Evolutionary conservation across 2,888 invertebrate species (phyloP).

Genomic region (Subacronicta megacephala): DNA sequence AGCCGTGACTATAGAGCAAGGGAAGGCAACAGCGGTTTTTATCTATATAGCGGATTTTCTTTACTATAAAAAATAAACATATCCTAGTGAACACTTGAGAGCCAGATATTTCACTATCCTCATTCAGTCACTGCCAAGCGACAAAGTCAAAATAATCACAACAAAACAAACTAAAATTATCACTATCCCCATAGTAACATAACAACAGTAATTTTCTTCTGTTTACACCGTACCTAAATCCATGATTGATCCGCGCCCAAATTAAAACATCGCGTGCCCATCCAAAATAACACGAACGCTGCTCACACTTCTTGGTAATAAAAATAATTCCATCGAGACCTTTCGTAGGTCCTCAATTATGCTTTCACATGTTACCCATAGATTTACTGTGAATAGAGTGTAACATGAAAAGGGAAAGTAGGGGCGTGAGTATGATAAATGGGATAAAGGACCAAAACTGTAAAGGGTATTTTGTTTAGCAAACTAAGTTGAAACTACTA

Average conservation of each 20-base stretch:
- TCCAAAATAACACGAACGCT: slow-evolving; percentile 42
- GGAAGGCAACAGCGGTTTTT: too few species aligned
- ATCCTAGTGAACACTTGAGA: too few species aligned
- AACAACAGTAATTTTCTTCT: slow-evolving; percentile 1
- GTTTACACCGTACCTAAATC: slow-evolving; percentile 4
- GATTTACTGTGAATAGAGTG: slow-evolving; percentile 7
- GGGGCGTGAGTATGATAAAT: slow-evolving; percentile 23
- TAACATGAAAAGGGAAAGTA: slow-evolving; percentile 15
- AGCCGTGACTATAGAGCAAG: too few species aligned
- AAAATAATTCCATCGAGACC: slow-evolving; percentile 42
- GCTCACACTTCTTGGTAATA: slow-evolving; percentile 18
- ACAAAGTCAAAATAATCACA: too few species aligned
- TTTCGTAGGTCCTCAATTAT: slow-evolving; percentile 21
- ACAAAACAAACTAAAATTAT: background rate
- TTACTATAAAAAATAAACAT: too few species aligned
- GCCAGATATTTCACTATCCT: too few species aligned
- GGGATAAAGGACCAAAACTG: background rate
- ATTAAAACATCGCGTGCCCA: slow-evolving; percentile 50
- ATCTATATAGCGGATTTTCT: too few species aligned
- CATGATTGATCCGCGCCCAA: slow-evolving; percentile 37
- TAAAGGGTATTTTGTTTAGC: slow-evolving; percentile 5
- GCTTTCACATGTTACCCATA: slow-evolving; percentile 18
- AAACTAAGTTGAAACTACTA: background rate
- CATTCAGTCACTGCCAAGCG: too few species aligned
- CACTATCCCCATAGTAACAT: background rate